Conservation (phyloP, 2,797 vertebrate species). For the Glyptemys insculpta region DNA sequence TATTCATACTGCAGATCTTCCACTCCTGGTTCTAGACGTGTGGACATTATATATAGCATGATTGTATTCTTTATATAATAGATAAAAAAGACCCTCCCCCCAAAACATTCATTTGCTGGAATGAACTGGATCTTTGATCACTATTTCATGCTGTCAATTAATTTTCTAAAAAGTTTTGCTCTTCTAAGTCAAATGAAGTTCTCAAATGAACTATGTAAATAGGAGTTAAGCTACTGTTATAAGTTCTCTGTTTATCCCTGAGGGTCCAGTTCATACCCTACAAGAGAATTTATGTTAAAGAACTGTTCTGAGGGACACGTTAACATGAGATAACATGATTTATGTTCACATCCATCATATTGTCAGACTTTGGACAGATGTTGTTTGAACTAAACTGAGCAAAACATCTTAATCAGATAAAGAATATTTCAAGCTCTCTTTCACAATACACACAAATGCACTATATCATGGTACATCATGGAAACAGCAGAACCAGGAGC, state of each 20-base stretch:
- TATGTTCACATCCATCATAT: conserved; percentile 63
- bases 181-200: conserved; percentile 39
- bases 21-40: background rate
- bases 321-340: conserved; percentile 75
- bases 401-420: conserved; percentile 39
- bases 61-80: background rate
- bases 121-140: background rate
- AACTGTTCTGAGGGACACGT: conserved; percentile 47
- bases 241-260: conserved; percentile 31
- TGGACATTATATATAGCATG: background rate
- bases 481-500: background rate
- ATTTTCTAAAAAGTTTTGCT: conserved; percentile 10
- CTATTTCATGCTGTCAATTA: background rate
- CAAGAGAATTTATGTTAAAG: conserved; percentile 49
- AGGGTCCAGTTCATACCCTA: conserved; percentile 35
- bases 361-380: conserved; percentile 62
- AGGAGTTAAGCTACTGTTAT: background rate
- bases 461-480: background rate
- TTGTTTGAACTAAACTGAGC: conserved; percentile 59
- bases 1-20: background rate
- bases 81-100: background rate
- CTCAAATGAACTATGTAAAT: conserved; percentile 21
- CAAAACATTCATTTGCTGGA: background rate
- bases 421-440: conserved; percentile 21
- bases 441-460: background rate